These are phyloP conservation scores for Lasioglossum figueresi DNA, from an alignment of 2,888 invertebrate genomes.

Conservation along the genomic window DNA sequence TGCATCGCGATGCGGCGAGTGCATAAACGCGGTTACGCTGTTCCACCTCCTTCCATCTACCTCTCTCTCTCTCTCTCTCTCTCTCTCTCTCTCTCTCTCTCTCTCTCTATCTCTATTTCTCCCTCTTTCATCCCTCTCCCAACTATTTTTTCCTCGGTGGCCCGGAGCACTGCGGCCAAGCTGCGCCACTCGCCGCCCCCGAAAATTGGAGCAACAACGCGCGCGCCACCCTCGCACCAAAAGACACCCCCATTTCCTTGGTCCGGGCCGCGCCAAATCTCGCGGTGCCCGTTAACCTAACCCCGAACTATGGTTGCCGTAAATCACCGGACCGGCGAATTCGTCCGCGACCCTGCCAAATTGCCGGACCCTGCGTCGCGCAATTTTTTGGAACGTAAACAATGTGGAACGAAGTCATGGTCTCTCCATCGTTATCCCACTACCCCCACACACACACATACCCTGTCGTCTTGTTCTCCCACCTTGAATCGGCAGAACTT, in stretches of 20 bases:
- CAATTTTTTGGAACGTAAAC: constrained; percentile 15
- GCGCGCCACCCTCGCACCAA: constrained; percentile 15
- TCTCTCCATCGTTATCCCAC: background rate
- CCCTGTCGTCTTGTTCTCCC: background rate
- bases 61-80: background rate
- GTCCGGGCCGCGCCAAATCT: constrained; percentile 36
- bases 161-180: constrained; percentile 40
- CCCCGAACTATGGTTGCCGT: constrained; percentile 18
- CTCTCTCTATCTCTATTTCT: background rate
- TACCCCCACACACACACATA: too few species aligned
- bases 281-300: constrained; percentile 20
- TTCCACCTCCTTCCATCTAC: background rate
- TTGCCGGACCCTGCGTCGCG: constrained; percentile 16
- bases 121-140: background rate
- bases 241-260: constrained; percentile 27
- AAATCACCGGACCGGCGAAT: constrained; percentile 29
- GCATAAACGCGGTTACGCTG: constrained; percentile 45
- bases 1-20: constrained; percentile 10
- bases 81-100: background rate
- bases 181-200: constrained; percentile 40
- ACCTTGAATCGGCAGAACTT: background rate
- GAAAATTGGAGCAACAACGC: constrained; percentile 51
- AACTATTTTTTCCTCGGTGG: background rate
- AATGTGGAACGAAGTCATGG: constrained; percentile 3
- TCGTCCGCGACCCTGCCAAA: constrained; percentile 38